A percentile compares a stretch with the other conserved stretches of the same genome.
Evolutionary conservation across 37 sponge, comb jelly and placozoan species (phyloP).

Genomic region (Chondrilla cf. caribensis): DNA sequence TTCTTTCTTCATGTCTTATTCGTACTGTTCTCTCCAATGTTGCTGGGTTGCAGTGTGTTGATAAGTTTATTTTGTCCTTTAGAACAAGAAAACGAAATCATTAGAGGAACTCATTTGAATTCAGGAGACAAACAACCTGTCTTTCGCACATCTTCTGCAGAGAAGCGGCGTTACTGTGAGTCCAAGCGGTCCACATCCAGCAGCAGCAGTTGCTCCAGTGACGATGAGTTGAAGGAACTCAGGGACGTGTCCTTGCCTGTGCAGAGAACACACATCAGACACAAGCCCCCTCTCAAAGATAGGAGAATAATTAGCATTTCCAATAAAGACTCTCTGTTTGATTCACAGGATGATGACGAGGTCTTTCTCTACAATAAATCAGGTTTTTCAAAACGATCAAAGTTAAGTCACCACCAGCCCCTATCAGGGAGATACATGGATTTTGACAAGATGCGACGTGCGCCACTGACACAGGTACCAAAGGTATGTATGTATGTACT

Average conservation of each 20-base stretch:
- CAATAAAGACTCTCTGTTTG: background rate
- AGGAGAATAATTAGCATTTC: background rate
- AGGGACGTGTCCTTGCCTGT: too few species aligned
- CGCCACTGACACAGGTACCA: slow-evolving; percentile 10
- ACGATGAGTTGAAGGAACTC: slow-evolving; percentile 59
- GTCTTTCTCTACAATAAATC: background rate
- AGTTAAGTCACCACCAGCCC: background rate
- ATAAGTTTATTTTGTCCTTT: too few species aligned
- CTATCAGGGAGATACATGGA: slow-evolving; percentile 12
- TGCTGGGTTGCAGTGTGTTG: too few species aligned
- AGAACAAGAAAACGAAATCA: too few species aligned
- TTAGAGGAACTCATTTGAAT: too few species aligned
- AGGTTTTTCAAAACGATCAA: background rate
- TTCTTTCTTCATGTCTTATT: too few species aligned
- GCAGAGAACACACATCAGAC: background rate
- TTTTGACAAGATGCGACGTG: slow-evolving; percentile 22
- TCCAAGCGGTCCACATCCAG: slow-evolving; percentile 47
- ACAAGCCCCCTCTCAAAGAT: background rate
- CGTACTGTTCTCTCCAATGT: too few species aligned
- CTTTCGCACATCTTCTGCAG: slow-evolving; percentile 46
- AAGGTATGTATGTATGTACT: background rate
- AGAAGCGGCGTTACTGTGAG: slow-evolving; percentile 56
- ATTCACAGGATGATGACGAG: background rate
- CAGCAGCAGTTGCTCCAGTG: slow-evolving; percentile 58
- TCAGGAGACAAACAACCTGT: too few species aligned